Evolutionary conservation across 2,888 invertebrate genomes (phyloP).

Genomic region (Elmis aenea): DNA sequence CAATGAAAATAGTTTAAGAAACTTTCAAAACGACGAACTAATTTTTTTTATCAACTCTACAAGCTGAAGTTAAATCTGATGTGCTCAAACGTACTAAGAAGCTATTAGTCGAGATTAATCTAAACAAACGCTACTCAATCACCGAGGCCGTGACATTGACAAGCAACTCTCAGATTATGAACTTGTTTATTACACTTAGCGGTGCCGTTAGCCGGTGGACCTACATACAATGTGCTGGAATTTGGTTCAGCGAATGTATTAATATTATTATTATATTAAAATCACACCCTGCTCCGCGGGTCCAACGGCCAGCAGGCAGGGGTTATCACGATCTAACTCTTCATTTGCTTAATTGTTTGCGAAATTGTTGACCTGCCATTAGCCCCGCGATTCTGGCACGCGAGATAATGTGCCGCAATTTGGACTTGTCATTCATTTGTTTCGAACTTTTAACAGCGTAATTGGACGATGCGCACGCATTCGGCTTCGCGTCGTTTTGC

Average conservation of each 20-base stretch:
- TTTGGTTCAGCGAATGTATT: slow-evolving; percentile 11
- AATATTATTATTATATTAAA: slow-evolving; percentile 10
- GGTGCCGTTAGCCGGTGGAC: slow-evolving; percentile 2
- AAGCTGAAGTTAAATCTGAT: too few relatives aligned
- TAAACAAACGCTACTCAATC: too few relatives aligned
- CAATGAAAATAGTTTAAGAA: too few relatives aligned
- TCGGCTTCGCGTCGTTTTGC: slow-evolving; percentile 1
- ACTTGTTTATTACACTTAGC: slow-evolving; percentile 8
- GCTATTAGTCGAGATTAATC: too few relatives aligned
- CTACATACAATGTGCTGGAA: slow-evolving; percentile 11
- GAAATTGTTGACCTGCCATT: slow-evolving; percentile 19
- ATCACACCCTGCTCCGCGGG: slow-evolving; percentile 13
- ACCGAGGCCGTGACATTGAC: too few relatives aligned
- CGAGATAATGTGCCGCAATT: slow-evolving; percentile 14
- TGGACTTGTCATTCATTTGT: slow-evolving; percentile 10
- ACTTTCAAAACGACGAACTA: too few relatives aligned
- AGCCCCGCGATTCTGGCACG: slow-evolving; percentile 16
- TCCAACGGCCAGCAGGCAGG: slow-evolving; percentile 4
- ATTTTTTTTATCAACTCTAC: too few relatives aligned
- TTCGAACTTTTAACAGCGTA: slow-evolving; percentile 10
- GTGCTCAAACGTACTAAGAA: too few relatives aligned
- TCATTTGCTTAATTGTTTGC: slow-evolving; percentile 16
- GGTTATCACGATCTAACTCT: slow-evolving; percentile 11
- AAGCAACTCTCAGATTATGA: too few relatives aligned
- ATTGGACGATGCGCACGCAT: slow-evolving; percentile 5